Percentiles rank a stretch among this genome's conserved stretches.
Evolutionary conservation across 2,888 invertebrate species (phyloP).

Genomic region (Bhutanitis thaidina): DNA sequence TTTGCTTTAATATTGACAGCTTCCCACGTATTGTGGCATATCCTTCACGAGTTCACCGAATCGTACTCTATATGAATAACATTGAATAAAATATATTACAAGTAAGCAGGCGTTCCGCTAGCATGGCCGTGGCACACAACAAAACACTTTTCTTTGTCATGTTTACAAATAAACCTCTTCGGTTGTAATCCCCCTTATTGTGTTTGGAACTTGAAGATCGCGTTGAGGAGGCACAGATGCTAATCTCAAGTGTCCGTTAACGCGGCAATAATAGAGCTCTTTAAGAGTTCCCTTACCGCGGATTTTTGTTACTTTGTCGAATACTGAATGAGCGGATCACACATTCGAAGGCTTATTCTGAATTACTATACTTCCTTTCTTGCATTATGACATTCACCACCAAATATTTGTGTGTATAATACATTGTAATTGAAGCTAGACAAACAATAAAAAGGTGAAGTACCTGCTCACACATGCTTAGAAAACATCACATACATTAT

Average conservation of each 20-base stretch:
- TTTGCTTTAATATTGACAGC: conserved; percentile 33
- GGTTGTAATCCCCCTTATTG: conserved; percentile 70
- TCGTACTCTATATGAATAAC: conserved; percentile 56
- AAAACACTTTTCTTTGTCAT: conserved; percentile 66
- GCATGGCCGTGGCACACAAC: conserved; percentile 58
- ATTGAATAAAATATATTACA: conserved; percentile 68
- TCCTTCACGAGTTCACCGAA: conserved; percentile 64
- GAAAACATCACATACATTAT: neutral
- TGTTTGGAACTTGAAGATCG: conserved; percentile 67
- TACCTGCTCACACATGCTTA: conserved; percentile 14
- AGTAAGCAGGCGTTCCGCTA: conserved; percentile 51
- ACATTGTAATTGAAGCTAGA: conserved; percentile 16
- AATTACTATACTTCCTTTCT: conserved; percentile 64
- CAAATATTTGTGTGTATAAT: conserved; percentile 13
- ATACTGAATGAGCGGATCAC: conserved; percentile 54
- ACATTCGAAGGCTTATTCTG: conserved; percentile 45
- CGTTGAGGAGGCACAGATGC: conserved; percentile 71
- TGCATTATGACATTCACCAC: conserved; percentile 18
- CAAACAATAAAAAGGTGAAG: conserved; percentile 16
- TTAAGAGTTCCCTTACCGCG: conserved; percentile 59
- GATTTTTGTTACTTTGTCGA: conserved; percentile 48
- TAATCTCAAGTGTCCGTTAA: conserved; percentile 80
- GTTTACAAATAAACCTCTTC: conserved; percentile 79
- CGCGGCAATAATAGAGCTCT: conserved; percentile 70
- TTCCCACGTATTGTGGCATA: conserved; percentile 41